phyloP scores from a whole-genome alignment of 2,113 vertebrate species.

The Clarias macrocephalus region DNA sequence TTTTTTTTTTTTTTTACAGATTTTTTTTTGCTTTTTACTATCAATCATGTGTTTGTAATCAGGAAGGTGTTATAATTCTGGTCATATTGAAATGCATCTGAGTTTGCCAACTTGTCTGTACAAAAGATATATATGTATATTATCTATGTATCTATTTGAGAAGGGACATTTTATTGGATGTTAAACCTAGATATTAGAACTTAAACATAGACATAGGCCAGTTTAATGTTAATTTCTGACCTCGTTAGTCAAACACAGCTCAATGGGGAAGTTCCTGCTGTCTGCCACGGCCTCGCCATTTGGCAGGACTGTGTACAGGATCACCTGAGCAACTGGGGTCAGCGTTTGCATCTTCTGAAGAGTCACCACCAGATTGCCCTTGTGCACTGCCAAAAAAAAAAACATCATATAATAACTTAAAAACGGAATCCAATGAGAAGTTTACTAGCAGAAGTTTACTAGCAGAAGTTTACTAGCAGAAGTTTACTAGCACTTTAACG shows the following conservation, averaged over 20 bases:
- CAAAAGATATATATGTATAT: not conserved
- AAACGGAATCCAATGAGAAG: too few relatives aligned
- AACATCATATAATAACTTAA: not conserved
- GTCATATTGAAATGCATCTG: not conserved
- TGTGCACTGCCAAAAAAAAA: conserved; percentile 59
- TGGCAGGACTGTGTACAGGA: conserved; percentile 77
- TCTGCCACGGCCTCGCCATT: conserved; percentile 79
- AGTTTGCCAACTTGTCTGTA: not conserved
- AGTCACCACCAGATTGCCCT: conserved; percentile 66
- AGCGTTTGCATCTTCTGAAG: conserved; percentile 66
- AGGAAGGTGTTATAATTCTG: too few relatives aligned
- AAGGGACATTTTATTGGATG: not conserved
- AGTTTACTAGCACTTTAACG: not conserved
- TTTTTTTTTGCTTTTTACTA: too few relatives aligned
- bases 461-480: too few relatives aligned
- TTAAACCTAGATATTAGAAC: not conserved
- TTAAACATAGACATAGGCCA: not conserved
- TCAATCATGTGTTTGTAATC: too few relatives aligned
- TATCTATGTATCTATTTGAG: not conserved
- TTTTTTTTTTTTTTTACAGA: too few relatives aligned
- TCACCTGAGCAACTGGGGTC: conserved; percentile 77
- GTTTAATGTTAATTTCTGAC: conserved; percentile 58
- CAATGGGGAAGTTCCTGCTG: conserved; percentile 71
- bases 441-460: too few relatives aligned
- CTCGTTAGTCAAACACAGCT: conserved; percentile 83